These are phyloP conservation scores for Morone chrysops DNA, from an alignment of 2,113 vertebrate genomes.

Conservation along the genomic window DNA sequence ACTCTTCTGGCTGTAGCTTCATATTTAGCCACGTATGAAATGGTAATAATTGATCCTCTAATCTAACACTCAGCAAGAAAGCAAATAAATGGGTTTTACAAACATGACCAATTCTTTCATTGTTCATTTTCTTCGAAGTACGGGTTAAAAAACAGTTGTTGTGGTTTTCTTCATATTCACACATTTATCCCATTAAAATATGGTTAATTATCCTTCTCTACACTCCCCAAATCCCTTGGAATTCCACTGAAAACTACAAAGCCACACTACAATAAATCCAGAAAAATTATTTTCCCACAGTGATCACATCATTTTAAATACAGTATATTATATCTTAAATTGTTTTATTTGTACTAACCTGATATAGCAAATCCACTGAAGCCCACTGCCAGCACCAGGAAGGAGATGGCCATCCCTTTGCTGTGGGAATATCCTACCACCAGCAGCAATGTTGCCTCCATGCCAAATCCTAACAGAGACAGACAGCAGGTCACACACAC, in stretches of 20 bases:
- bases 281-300: neutral
- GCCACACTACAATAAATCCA: neutral
- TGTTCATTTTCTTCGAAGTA: no score
- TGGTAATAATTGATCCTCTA: neutral
- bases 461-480: slow-evolving; percentile 91
- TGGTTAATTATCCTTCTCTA: neutral
- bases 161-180: neutral
- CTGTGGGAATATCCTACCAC: slow-evolving; percentile 98
- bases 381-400: slow-evolving; percentile 96
- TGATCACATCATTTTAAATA: neutral
- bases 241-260: neutral
- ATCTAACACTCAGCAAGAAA: neutral
- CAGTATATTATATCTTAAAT: neutral
- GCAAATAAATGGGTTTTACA: no score
- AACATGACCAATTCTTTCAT: neutral
- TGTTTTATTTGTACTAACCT: slow-evolving; percentile 83
- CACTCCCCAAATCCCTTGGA: neutral
- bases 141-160: neutral
- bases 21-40: neutral
- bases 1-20: neutral
- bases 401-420: slow-evolving; percentile 96
- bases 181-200: neutral
- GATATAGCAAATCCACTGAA: slow-evolving; percentile 99
- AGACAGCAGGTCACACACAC: slow-evolving; percentile 66
- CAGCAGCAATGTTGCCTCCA: slow-evolving; percentile 97